phyloP scores from a whole-genome alignment of 1,140 invertebrate species.

The Tetramorium simillimum region DNA sequence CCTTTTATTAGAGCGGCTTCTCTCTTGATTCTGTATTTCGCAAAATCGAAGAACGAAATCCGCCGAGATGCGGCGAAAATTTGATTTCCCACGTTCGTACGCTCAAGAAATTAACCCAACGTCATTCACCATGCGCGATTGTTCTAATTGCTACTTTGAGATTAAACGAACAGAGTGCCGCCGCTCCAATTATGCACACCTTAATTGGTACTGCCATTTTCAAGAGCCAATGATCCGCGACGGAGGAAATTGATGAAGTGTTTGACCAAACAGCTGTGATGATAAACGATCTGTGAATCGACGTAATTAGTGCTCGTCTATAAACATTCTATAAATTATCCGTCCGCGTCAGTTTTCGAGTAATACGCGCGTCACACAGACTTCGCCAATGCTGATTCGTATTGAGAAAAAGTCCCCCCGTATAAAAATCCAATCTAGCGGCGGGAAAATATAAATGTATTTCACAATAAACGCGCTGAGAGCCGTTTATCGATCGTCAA shows the following conservation, averaged over 20 bases:
- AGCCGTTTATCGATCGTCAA: slow-evolving; percentile 26
- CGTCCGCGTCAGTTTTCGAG: neutral
- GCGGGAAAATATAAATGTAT: neutral
- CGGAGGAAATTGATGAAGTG: neutral
- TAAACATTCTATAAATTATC: neutral
- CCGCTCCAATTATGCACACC: neutral
- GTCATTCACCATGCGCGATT: neutral
- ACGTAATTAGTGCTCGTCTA: slow-evolving; percentile 8
- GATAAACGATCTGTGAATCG: neutral
- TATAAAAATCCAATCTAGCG: neutral
- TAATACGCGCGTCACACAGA: neutral
- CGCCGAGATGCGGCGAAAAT: neutral
- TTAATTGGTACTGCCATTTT: neutral
- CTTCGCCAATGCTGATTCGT: neutral
- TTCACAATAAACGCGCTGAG: slow-evolving; percentile 1
- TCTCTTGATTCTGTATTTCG: neutral
- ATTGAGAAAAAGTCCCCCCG: neutral
- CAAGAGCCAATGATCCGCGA: neutral
- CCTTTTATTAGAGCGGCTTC: neutral
- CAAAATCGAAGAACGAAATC: neutral
- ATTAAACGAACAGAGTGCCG: neutral
- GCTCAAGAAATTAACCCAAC: neutral
- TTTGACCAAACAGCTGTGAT: neutral
- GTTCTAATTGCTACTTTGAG: neutral
- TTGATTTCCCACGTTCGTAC: neutral